Evolutionary conservation across 2,888 invertebrate genomes (phyloP).

Genomic region (Ormyrus rosae): DNA sequence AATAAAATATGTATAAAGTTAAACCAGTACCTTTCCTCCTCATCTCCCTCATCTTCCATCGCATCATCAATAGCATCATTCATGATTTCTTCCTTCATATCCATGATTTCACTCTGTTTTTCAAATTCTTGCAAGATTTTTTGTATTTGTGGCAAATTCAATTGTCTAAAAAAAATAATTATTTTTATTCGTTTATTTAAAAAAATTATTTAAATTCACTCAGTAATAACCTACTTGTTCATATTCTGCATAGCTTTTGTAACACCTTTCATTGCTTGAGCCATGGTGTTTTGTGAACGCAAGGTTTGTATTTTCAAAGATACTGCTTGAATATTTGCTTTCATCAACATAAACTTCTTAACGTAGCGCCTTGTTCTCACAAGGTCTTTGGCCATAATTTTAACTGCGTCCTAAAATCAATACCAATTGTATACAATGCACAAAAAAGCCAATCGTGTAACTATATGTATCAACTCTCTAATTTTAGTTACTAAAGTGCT

Average conservation of each 20-base stretch:
- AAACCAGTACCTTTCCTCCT: constrained; percentile 89
- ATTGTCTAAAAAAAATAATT: constrained; percentile 78
- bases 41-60: constrained; percentile 98
- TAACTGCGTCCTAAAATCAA: constrained; percentile 91
- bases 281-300: constrained; percentile 99
- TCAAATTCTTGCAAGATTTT: constrained; percentile 98
- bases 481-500: background rate
- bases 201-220: constrained; percentile 17
- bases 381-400: constrained; percentile 99
- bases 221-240: constrained; percentile 83
- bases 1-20: too few species aligned
- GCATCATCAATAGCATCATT: constrained; percentile 99
- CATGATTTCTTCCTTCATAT: constrained; percentile 99
- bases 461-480: background rate
- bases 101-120: constrained; percentile 99
- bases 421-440: background rate
- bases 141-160: constrained; percentile 99
- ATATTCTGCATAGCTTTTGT: constrained; percentile 98
- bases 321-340: constrained; percentile 98
- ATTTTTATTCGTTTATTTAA: constrained; percentile 1
- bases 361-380: constrained; percentile 96
- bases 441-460: background rate
- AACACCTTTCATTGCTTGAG: constrained; percentile 99
- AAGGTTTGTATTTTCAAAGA: constrained; percentile 98
- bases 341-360: constrained; percentile 99